Percentiles rank a stretch among this genome's conserved stretches.
Conservation (phyloP, 2,113 vertebrate species). For the Psilopsiagon aymara region DNA sequence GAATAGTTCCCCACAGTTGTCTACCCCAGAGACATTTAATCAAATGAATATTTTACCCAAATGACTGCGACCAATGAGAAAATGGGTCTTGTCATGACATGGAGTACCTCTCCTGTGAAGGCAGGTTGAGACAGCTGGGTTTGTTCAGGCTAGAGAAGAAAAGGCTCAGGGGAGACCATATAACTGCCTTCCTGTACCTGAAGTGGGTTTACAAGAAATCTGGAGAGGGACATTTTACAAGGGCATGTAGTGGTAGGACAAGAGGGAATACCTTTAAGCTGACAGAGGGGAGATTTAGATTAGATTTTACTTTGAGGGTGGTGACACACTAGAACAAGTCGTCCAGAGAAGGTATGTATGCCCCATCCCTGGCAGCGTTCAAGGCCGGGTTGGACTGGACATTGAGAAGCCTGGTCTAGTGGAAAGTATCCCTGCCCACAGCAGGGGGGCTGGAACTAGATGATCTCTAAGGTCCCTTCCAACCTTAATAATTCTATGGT, state of each 20-base stretch:
- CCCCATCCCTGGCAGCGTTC: not conserved
- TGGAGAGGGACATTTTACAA: not conserved
- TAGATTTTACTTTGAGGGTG: not conserved
- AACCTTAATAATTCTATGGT: not conserved
- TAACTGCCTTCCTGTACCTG: not conserved
- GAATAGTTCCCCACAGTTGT: not conserved
- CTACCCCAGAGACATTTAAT: not conserved
- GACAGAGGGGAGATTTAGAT: not conserved
- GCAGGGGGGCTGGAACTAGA: not conserved
- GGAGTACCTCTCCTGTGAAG: not conserved
- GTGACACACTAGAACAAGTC: not conserved
- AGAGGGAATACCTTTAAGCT: not conserved
- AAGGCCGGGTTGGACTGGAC: not conserved
- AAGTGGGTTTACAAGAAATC: not conserved
- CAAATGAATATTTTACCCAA: not conserved
- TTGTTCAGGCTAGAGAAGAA: not conserved
- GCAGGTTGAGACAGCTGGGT: not conserved
- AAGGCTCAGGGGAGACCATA: not conserved
- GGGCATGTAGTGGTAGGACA: not conserved
- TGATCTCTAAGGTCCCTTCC: not conserved
- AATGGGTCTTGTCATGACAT: not conserved
- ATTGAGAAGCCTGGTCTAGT: not conserved
- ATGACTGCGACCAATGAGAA: not conserved
- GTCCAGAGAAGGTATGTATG: not conserved
- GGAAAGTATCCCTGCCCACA: not conserved